Evolutionary conservation across 2,113 vertebrate genomes (phyloP), one percentile per base, ranked within the genome.

Genomic region (Odobenus rosmarus): DNA sequence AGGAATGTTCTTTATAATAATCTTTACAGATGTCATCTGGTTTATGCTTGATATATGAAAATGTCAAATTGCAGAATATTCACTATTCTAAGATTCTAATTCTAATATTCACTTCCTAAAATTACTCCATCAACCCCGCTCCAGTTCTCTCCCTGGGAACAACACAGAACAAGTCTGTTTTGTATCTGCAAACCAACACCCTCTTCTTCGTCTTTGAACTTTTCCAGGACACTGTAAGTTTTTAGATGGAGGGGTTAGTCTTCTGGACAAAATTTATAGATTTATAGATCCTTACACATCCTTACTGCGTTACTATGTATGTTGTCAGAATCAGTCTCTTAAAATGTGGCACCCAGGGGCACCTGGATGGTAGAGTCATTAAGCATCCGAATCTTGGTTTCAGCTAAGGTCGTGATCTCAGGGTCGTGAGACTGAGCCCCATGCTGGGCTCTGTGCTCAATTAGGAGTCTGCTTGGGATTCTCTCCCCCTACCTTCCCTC

Each of bases 251-350:
- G 24, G 18, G 39, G 23, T 6, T 84, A 87, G 26, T 86, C 33
- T 95, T 90, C 21, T 82, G 61, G 62, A 80, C 26, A 61, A 83
- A 86, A 94, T 57, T 71, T 57, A 61, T 42, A 90, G 76, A 84
- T 79, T 71, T 62, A 76, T 42, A 90, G 69, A 84, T 79, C 18
- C 33, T 95, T 86, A 84, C 4, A 90, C 14, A 12, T 39, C 90
- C 23, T 92, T 42, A 90, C 39, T 96, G 76, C 14, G 53, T 64
- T 89, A 90, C n/a, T 90, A 67, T 83, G 49, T 26, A 67, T 19
- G 36, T 0, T 11, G 49, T 84, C 77, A 86, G 16, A 31, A 74
- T 87, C 46, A 93, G 42, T 87, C 7, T n/a, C 59, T 80, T 36
- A 94, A 77, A 91, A 89, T 46, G 28, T 42, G 55, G 7, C 14